Evolutionary conservation across 1,140 invertebrate genomes (phyloP).

Genomic region (Drosophila repleta): DNA sequence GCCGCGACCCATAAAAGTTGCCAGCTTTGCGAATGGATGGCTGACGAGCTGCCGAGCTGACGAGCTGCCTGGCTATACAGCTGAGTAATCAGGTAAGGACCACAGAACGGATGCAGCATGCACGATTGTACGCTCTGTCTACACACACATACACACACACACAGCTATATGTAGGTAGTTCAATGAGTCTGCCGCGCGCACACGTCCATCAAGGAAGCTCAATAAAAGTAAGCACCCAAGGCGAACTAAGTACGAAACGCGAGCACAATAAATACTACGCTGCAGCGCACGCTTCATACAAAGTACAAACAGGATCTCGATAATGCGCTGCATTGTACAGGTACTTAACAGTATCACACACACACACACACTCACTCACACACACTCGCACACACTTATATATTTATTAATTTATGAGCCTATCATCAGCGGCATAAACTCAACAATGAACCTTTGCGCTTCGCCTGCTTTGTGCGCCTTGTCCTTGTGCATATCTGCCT

Average conservation of each 20-base stretch:
- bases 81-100: constrained; percentile 8
- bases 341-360: constrained; percentile 29
- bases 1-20: constrained; percentile 29
- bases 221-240: constrained; percentile 28
- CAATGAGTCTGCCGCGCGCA: constrained; percentile 42
- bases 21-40: constrained; percentile 16
- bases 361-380: neutral
- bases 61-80: too few species aligned
- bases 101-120: constrained; percentile 46
- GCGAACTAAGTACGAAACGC: neutral
- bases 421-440: constrained; percentile 11
- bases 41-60: too few species aligned
- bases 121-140: constrained; percentile 5
- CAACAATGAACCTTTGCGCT: neutral
- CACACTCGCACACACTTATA: neutral
- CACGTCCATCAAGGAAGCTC: constrained; percentile 37
- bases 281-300: constrained; percentile 8
- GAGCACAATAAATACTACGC: constrained; percentile 10
- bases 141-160: too few species aligned
- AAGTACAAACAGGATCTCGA: constrained; percentile 28
- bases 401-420: constrained; percentile 12
- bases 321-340: constrained; percentile 41
- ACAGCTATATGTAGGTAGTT: constrained; percentile 6
- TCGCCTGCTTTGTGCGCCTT: neutral
- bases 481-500: neutral